These are phyloP conservation scores for Pachypeltis micranthus DNA, from an alignment of 1,140 invertebrate genomes.

Conservation along the genomic window DNA sequence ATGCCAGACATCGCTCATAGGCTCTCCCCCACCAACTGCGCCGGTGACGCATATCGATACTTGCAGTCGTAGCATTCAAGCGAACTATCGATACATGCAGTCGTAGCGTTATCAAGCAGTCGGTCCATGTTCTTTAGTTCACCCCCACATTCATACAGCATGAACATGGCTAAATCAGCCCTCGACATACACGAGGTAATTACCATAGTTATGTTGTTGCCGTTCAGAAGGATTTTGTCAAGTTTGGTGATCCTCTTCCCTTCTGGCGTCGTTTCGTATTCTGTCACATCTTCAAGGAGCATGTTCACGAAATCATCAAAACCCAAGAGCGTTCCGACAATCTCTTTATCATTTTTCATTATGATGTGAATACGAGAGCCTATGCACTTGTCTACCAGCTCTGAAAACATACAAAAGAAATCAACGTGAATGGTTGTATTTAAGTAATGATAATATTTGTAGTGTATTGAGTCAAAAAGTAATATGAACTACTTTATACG, in stretches of 20 bases:
- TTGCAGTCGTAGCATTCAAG: too few species aligned
- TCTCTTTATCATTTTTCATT: constrained; percentile 99
- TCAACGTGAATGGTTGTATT: constrained; percentile 11
- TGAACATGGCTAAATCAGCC: too few species aligned
- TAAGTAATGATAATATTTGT: constrained; percentile 10
- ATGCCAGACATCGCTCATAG: too few species aligned
- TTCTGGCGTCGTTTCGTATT: constrained; percentile 92
- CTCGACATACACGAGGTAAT: too few species aligned
- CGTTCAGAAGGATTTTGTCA: constrained; percentile 96
- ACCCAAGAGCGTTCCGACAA: constrained; percentile 91
- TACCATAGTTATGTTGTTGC: constrained; percentile 99
- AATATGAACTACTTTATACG: neutral
- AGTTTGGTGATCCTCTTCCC: constrained; percentile 91
- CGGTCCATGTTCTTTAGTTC: too few species aligned
- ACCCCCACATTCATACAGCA: too few species aligned
- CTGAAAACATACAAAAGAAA: constrained; percentile 40
- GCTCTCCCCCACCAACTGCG: too few species aligned
- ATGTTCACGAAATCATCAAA: constrained; percentile 99
- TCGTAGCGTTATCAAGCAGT: too few species aligned
- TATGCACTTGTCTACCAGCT: constrained; percentile 99
- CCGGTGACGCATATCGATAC: too few species aligned
- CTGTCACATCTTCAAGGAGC: constrained; percentile 84
- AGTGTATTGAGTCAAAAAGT: neutral
- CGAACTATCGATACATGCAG: too few species aligned
- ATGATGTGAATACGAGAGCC: constrained; percentile 98